These are phyloP conservation scores for Caenorhabditis parvicauda DNA, from an alignment of 2,888 invertebrate species.

Conservation along the genomic window DNA sequence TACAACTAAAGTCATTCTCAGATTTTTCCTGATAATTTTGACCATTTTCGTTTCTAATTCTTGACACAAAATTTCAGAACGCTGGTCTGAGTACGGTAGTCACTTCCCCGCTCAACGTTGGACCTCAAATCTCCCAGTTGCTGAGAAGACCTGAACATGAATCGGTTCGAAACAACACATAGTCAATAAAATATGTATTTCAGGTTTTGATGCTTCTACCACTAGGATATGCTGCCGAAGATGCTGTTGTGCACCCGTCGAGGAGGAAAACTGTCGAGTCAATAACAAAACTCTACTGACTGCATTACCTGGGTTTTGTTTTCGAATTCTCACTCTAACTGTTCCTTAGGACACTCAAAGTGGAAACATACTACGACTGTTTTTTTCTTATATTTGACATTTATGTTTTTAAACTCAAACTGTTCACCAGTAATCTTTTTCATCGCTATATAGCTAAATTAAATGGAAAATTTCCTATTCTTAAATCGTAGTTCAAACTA, in stretches of 20 bases:
- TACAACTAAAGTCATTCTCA: no score
- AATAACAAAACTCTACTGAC: slow-evolving; percentile 55
- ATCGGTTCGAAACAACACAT: no score
- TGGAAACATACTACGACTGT: no score
- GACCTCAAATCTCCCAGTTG: slow-evolving; percentile 75
- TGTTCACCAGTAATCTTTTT: no score
- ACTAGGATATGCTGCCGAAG: slow-evolving; percentile 78
- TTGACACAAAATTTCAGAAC: slow-evolving; percentile 68
- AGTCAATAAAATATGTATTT: no score
- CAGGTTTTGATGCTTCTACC: slow-evolving; percentile 77
- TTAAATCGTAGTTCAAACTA: no score
- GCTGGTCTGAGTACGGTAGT: slow-evolving; percentile 83
- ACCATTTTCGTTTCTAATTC: neutral
- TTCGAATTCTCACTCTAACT: neutral
- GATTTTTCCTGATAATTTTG: no score
- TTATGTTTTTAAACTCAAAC: no score
- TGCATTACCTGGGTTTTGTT: neutral
- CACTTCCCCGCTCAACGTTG: slow-evolving; percentile 87
- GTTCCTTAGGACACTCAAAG: no score
- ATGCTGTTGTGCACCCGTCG: slow-evolving; percentile 51
- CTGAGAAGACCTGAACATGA: slow-evolving; percentile 79
- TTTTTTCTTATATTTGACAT: no score
- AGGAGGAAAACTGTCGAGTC: slow-evolving; percentile 53
- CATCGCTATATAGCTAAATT: no score
- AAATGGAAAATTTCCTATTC: no score